Evolutionary conservation across 2,888 invertebrate species (phyloP).

Genomic region (Spilosoma lubricipeda): DNA sequence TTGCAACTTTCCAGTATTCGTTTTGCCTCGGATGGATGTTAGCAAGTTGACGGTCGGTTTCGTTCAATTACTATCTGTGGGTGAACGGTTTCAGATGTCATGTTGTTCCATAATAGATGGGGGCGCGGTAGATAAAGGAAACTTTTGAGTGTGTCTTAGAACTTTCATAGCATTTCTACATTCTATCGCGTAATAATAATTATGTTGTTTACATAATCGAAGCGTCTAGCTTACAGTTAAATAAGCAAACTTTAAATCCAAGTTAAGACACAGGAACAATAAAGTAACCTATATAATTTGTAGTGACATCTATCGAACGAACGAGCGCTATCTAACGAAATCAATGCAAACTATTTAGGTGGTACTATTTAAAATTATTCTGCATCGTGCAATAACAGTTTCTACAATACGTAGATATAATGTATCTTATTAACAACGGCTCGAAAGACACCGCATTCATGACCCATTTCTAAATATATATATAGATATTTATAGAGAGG

Average conservation of each 20-base stretch:
- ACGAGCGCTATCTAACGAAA: background rate
- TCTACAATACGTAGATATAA: too few species aligned
- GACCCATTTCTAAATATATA: background rate
- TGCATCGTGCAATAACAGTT: background rate
- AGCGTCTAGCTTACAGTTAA: too few species aligned
- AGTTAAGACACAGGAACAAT: background rate
- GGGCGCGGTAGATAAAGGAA: background rate
- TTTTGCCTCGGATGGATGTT: conserved; percentile 49
- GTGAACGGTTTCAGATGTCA: conserved; percentile 50
- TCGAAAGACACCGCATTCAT: background rate
- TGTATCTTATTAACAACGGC: background rate
- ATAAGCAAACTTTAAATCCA: background rate
- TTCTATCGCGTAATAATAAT: too few species aligned
- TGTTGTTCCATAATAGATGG: conserved; percentile 25
- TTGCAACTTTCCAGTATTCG: conserved; percentile 79
- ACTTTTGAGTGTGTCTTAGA: background rate
- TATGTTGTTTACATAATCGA: too few species aligned
- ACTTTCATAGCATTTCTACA: background rate
- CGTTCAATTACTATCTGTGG: conserved; percentile 53
- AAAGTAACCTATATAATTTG: background rate
- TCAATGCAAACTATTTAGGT: background rate
- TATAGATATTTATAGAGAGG: background rate
- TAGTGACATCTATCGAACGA: too few species aligned
- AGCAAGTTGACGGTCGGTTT: conserved; percentile 44
- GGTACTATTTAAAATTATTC: background rate